A percentile compares a stretch with the other conserved stretches of the same genome.
Evolutionary conservation across 2,888 invertebrate species (phyloP).

Genomic region (Apoderus coryli): DNA sequence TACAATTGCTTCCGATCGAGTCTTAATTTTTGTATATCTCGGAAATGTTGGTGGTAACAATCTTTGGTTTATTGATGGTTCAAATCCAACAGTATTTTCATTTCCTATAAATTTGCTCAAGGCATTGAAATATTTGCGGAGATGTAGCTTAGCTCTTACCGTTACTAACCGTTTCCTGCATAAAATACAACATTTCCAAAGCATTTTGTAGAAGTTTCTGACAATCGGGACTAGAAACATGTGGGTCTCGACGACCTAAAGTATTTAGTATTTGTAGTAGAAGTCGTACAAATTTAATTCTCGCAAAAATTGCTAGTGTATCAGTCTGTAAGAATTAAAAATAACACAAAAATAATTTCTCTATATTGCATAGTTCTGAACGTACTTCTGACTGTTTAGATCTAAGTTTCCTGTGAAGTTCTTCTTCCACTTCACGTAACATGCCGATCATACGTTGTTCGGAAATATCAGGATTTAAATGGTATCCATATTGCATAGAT

Average conservation of each 20-base stretch:
- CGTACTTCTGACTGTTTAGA: too few species aligned
- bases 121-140: too few species aligned
- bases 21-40: conserved; percentile 83
- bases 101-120: too few species aligned
- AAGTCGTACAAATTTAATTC: conserved; percentile 76
- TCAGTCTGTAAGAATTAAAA: conserved; percentile 31
- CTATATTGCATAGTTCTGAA: too few species aligned
- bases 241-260: conserved; percentile 42
- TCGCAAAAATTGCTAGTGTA: conserved; percentile 53
- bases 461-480: conserved; percentile 66
- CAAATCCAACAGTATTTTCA: conserved; percentile 83
- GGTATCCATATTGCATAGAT: conserved; percentile 80
- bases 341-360: too few species aligned
- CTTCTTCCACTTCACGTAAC: conserved; percentile 85
- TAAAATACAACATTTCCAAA: conserved; percentile 66
- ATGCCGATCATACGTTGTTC: conserved; percentile 68
- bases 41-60: conserved; percentile 97
- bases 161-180: conserved; percentile 58
- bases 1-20: conserved; percentile 59
- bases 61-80: conserved; percentile 90
- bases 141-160: too few species aligned
- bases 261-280: conserved; percentile 67
- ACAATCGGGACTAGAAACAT: conserved; percentile 53
- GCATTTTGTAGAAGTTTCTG: conserved; percentile 69
- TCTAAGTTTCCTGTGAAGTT: conserved; percentile 56